These are phyloP conservation scores for Psilanteris sp. DNA, from an alignment of 1,140 invertebrate genomes.

Conservation along the genomic window DNA sequence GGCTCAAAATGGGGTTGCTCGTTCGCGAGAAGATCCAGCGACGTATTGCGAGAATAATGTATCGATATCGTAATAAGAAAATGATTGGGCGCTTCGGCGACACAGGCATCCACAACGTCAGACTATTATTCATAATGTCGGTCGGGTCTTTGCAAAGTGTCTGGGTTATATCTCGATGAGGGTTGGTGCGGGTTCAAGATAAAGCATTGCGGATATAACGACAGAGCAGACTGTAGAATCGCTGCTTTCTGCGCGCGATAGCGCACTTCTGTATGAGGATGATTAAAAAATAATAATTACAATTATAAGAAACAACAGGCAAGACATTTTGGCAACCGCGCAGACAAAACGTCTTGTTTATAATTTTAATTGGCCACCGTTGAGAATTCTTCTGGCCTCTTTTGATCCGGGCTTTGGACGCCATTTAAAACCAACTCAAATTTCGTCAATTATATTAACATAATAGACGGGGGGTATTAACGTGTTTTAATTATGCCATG, in stretches of 20 bases:
- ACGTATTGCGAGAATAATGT: slow-evolving; percentile 73
- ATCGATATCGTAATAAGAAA: slow-evolving; percentile 79
- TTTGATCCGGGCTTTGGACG: too few species aligned
- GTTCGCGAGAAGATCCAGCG: slow-evolving; percentile 35
- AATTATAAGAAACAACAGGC: too few species aligned
- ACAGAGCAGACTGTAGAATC: slow-evolving; percentile 44
- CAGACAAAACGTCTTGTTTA: too few species aligned
- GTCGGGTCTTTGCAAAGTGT: slow-evolving; percentile 70
- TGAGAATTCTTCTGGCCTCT: too few species aligned
- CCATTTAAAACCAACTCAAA: too few species aligned
- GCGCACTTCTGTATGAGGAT: slow-evolving; percentile 4
- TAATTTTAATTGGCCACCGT: too few species aligned
- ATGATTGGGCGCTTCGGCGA: slow-evolving; percentile 76
- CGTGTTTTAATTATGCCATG: too few species aligned
- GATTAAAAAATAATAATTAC: slow-evolving; percentile 34
- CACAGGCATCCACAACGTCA: slow-evolving; percentile 62
- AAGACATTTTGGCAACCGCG: too few species aligned
- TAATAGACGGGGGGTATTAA: too few species aligned
- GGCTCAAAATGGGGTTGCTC: slow-evolving; percentile 44
- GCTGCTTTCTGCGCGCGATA: slow-evolving; percentile 48
- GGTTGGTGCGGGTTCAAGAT: slow-evolving; percentile 62
- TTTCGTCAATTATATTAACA: too few species aligned
- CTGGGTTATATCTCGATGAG: slow-evolving; percentile 70
- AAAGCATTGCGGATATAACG: slow-evolving; percentile 67
- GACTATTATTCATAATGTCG: slow-evolving; percentile 72